Evolutionary conservation across 2,797 vertebrate genomes (phyloP).

Genomic region (Eupleurogrammus muticus): DNA sequence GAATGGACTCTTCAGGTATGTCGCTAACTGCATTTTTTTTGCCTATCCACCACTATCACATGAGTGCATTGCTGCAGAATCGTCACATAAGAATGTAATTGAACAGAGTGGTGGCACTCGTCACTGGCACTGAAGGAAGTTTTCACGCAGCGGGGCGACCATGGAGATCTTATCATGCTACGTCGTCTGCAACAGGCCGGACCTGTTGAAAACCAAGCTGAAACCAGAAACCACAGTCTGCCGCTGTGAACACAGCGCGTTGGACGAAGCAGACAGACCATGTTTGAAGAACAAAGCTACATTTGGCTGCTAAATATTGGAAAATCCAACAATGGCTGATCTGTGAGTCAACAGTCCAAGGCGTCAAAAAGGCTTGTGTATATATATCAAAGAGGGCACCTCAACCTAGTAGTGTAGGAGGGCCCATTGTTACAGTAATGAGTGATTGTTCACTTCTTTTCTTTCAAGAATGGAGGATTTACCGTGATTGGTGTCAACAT

Average conservation of each 20-base stretch:
- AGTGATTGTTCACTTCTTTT: no score
- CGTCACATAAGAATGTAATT: not conserved
- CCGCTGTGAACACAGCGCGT: not conserved
- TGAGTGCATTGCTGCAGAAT: not conserved
- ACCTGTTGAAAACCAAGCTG: slow-evolving; percentile 44
- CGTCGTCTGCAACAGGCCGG: slow-evolving; percentile 39
- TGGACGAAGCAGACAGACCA: slow-evolving; percentile 6
- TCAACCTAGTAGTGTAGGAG: no score
- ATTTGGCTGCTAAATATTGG: not conserved
- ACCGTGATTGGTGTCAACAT: no score
- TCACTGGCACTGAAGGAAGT: not conserved
- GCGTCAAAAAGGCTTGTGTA: not conserved
- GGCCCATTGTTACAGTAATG: no score
- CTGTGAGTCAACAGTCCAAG: not conserved
- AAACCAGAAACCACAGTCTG: slow-evolving; percentile 32
- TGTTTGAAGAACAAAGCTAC: slow-evolving; percentile 8
- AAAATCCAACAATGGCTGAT: slow-evolving; percentile 17
- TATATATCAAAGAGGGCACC: no score
- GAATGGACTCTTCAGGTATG: no score
- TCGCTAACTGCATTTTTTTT: not conserved
- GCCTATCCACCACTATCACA: not conserved
- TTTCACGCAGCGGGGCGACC: not conserved
- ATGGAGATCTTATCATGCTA: slow-evolving; percentile 20
- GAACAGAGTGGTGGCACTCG: not conserved
- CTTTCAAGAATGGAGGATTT: no score